phyloP scores from a whole-genome alignment of 2,888 invertebrate species.

The Phengaris arion region DNA sequence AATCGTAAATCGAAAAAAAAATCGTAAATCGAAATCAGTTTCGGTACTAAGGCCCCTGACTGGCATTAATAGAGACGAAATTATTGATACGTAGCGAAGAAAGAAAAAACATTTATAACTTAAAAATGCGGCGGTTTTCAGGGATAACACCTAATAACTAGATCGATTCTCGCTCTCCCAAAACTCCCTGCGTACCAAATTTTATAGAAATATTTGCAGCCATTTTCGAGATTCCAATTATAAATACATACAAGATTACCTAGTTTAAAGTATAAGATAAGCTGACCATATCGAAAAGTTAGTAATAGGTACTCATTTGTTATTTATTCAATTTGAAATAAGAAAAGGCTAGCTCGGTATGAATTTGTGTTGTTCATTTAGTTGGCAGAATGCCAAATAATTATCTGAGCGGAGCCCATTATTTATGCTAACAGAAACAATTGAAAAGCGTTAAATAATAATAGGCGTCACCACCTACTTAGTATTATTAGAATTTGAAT shows the following conservation, averaged over 20 bases:
- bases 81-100: too few species aligned
- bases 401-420: conserved; percentile 13
- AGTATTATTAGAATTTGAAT: conserved; percentile 1
- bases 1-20: too few species aligned
- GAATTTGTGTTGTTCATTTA: conserved; percentile 21
- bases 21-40: too few species aligned
- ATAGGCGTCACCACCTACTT: conserved; percentile 13
- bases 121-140: too few species aligned
- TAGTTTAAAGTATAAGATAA: neutral
- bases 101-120: too few species aligned
- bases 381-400: conserved; percentile 26
- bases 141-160: too few species aligned
- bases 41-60: too few species aligned
- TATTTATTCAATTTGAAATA: neutral
- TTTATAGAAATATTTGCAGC: neutral
- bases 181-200: too few species aligned
- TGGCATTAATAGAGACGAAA: too few species aligned
- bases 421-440: conserved; percentile 21
- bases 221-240: too few species aligned
- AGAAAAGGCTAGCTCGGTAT: neutral
- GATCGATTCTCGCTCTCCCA: too few species aligned
- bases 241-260: too few species aligned
- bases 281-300: neutral
- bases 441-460: conserved; percentile 22
- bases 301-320: neutral